Conservation (phyloP, 1,140 invertebrate genomes). For the Pachypsylla venusta region DNA sequence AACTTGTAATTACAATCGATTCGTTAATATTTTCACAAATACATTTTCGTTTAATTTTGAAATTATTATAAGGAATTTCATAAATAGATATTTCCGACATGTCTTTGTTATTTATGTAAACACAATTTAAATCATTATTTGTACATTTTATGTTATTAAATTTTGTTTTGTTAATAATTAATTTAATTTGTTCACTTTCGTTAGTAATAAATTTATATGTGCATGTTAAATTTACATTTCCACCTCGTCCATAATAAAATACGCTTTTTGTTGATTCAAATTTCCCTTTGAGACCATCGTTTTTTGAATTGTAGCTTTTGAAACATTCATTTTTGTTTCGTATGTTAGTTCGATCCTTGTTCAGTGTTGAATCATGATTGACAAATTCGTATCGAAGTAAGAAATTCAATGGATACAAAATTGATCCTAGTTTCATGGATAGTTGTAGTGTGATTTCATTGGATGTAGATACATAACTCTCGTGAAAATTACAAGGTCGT, state of each 20-base stretch:
- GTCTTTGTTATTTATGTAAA: constrained; percentile 37
- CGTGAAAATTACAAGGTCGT: constrained; percentile 51
- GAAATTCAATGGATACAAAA: constrained; percentile 59
- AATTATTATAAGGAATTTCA: constrained; percentile 54
- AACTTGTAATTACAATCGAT: constrained; percentile 35
- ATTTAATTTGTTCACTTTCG: constrained; percentile 44
- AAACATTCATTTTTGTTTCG: too few relatives aligned
- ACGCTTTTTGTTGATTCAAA: constrained; percentile 62
- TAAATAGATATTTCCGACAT: constrained; percentile 46
- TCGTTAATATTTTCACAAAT: constrained; percentile 53
- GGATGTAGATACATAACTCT: constrained; percentile 59
- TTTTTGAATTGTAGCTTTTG: constrained; percentile 25
- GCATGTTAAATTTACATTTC: constrained; percentile 55
- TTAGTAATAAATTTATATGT: constrained; percentile 54
- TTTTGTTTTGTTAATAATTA: constrained; percentile 29
- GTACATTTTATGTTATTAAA: neutral
- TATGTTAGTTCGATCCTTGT: too few relatives aligned
- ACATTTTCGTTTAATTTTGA: constrained; percentile 46
- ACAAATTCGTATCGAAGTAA: constrained; percentile 65
- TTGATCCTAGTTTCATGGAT: constrained; percentile 56
- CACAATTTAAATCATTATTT: neutral
- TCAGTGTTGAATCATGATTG: constrained; percentile 31
- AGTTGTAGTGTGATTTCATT: constrained; percentile 53
- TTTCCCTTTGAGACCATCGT: constrained; percentile 31
- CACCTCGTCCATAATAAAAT: constrained; percentile 65